Evolutionary conservation across 2,113 vertebrate species (phyloP).

Genomic region (Helogale parvula): DNA sequence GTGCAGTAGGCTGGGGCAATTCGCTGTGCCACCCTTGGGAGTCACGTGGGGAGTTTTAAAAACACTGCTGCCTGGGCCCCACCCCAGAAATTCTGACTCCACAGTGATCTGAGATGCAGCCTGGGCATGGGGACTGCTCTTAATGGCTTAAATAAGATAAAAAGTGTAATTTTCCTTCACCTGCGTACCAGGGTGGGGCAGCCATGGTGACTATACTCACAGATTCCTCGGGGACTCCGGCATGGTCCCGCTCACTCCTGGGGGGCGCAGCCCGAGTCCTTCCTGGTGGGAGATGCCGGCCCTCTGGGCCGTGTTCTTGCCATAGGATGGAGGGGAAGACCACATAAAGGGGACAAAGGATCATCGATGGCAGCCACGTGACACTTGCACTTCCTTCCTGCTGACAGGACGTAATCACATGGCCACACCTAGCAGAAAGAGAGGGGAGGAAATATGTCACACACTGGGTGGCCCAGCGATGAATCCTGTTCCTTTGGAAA

Average conservation of each 20-base stretch:
- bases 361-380: accelerated
- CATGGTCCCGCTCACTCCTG: no score
- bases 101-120: neutral
- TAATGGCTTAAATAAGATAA: neutral
- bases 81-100: neutral
- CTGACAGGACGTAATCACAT: neutral
- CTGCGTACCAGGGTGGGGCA: neutral
- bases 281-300: accelerated
- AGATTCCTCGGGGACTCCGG: neutral
- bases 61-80: neutral
- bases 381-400: neutral
- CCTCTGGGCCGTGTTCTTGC: neutral
- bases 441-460: neutral
- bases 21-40: accelerated
- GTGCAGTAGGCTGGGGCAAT: neutral
- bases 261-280: neutral
- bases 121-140: neutral
- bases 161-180: neutral
- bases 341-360: neutral
- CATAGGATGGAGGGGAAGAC: neutral
- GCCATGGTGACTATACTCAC: accelerated
- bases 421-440: neutral
- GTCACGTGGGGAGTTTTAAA: neutral
- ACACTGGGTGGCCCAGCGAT: accelerated
- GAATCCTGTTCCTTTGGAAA: neutral